Evolutionary conservation across 2,113 vertebrate species (phyloP).

Genomic region (Stercorarius parasiticus): DNA sequence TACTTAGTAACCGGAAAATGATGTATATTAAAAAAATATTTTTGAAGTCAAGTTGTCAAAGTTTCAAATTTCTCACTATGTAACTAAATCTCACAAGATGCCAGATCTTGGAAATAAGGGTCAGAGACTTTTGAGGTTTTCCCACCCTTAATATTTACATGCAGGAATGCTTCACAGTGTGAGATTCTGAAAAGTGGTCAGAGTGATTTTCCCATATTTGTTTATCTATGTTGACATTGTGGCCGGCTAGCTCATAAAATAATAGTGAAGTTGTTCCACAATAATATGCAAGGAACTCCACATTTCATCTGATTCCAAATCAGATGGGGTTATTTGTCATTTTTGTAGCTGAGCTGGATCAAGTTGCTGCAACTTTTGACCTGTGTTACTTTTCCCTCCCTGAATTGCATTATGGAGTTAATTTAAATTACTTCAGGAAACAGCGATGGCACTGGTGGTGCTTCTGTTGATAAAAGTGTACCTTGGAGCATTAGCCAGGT

Average conservation of each 20-base stretch:
- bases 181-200: background rate
- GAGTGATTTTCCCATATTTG: conserved; percentile 43
- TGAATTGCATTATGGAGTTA: background rate
- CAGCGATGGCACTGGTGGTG: background rate
- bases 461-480: background rate
- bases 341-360: background rate
- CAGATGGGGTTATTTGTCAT: background rate
- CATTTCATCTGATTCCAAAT: background rate
- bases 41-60: conserved; percentile 14
- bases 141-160: conserved; percentile 57
- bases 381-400: background rate
- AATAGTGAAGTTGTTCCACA: background rate
- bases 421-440: conserved; percentile 8
- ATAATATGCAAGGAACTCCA: background rate
- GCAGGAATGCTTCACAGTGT: background rate
- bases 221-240: background rate
- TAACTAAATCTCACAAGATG: background rate
- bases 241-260: conserved; percentile 5
- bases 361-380: background rate
- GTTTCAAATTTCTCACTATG: conserved; percentile 13
- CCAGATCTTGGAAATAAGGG: conserved; percentile 25
- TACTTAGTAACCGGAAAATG: background rate
- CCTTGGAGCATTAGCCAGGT: background rate
- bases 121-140: conserved; percentile 52
- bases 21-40: background rate